A percentile compares a stretch with the other conserved stretches of the same genome.
Evolutionary conservation across 2,113 vertebrate species (phyloP).

Genomic region (Jaculus jaculus): DNA sequence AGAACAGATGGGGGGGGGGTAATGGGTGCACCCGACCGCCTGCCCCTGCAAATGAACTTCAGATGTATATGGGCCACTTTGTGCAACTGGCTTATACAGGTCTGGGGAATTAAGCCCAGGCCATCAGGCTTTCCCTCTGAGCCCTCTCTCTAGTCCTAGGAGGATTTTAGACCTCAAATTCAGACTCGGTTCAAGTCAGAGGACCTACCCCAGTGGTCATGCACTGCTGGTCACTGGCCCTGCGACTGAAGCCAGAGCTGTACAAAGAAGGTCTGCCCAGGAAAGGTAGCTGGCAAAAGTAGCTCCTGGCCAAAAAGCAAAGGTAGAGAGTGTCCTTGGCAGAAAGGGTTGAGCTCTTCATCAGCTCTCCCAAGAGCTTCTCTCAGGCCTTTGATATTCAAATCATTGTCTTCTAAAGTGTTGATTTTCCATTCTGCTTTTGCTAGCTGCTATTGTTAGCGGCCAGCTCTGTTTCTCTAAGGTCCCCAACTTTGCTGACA

Average conservation of each 20-base stretch:
- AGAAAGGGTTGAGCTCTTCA: constrained; percentile 38
- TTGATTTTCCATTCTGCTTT: background rate
- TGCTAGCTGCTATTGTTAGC: too few species aligned
- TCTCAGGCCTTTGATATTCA: constrained; percentile 4
- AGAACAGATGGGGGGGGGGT: too few species aligned
- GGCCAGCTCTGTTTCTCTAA: too few species aligned
- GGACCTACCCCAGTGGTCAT: background rate
- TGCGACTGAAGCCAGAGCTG: background rate
- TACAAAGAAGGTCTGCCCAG: background rate
- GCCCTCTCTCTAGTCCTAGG: too few species aligned
- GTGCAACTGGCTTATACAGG: too few species aligned
- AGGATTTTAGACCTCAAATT: background rate
- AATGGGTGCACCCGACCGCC: too few species aligned
- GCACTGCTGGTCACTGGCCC: too few species aligned
- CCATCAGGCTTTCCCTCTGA: too few species aligned
- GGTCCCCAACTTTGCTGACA: background rate
- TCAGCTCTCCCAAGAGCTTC: background rate
- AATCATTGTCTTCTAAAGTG: background rate
- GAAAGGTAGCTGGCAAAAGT: constrained; percentile 9
- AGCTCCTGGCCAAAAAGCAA: background rate
- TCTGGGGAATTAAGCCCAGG: too few species aligned
- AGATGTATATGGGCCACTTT: too few species aligned
- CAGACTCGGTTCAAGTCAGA: background rate
- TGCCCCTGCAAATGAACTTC: too few species aligned
- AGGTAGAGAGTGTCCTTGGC: background rate